Evolutionary conservation across 2,888 invertebrate species (phyloP), one percentile per base, ranked within the genome.

Genomic region (Hypena proboscidalis): DNA sequence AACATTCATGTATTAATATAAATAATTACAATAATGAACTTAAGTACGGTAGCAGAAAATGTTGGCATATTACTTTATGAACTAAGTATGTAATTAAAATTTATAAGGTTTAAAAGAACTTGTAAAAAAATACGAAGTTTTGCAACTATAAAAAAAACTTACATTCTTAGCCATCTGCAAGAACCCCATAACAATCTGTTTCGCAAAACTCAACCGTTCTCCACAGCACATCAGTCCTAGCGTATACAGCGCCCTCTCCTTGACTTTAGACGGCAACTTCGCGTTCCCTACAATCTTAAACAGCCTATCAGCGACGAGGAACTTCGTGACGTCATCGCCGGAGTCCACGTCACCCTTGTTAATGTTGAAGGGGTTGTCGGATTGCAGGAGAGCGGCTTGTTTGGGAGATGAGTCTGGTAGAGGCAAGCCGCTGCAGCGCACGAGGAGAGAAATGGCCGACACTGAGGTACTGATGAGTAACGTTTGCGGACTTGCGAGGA

Each of bases 141-240:
- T n/a, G n/a, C n/a, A 17, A 17, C 17, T 17, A 4, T 4, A 7
- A 11, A 10, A 8, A 30, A n/a, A 15, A 85, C 89, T 87, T 74
- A 95, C 96, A 80, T 95, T 94, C 85, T 95, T 96, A 30, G 95
- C 94, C 72, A 95, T 93, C 46, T 94, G 93, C 47, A 97, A 83
- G 61, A 98, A 94, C 43, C 95, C 95, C 56, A 95, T 93, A 8
- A 97, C 92, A 52, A 96, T 94, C 44, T 94, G 92, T 67, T 93
- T 93, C 0, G 95, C 93, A 59, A 95, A 94, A 13, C 95, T 93
- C 63, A 96, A 93, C 38, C 92, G 88, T 77, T 97, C 97, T 0
- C 97, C 97, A 34, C 97, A 94, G 67, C 97, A 97, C 58, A 98
- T 78, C 60, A 95, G 90, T 0, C 97, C 97, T 21, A 97, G 82